These are phyloP conservation scores for Spialia ferax DNA, from an alignment of 2,888 invertebrate species.

Conservation along the genomic window DNA sequence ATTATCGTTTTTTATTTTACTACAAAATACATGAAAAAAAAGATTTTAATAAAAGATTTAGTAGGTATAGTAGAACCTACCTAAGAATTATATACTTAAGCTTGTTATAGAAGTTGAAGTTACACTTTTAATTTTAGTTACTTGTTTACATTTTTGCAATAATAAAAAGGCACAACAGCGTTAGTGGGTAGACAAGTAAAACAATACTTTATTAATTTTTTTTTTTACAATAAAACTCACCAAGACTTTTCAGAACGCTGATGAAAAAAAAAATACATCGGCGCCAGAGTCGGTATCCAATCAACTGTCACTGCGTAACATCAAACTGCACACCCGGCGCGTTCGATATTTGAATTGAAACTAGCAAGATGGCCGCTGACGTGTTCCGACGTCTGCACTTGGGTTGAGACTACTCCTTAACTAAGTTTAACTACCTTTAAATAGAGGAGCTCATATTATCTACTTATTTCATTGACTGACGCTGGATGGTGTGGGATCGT, in stretches of 20 bases:
- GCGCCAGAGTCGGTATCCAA: slow-evolving; percentile 59
- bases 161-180: background rate
- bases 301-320: slow-evolving; percentile 74
- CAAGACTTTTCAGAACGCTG: background rate
- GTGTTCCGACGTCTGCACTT: slow-evolving; percentile 74
- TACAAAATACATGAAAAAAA: too few species aligned
- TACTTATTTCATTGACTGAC: slow-evolving; percentile 86
- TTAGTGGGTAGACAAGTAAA: background rate
- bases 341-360: slow-evolving; percentile 67
- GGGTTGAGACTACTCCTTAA: slow-evolving; percentile 86
- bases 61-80: too few species aligned
- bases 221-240: slow-evolving; percentile 16
- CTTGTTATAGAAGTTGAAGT: too few species aligned
- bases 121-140: too few species aligned
- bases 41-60: too few species aligned
- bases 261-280: slow-evolving; percentile 26
- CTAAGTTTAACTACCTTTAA: slow-evolving; percentile 89
- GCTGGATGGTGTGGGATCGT: slow-evolving; percentile 69
- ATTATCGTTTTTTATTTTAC: too few species aligned
- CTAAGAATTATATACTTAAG: too few species aligned
- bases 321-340: slow-evolving; percentile 72
- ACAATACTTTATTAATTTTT: background rate
- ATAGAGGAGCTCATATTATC: slow-evolving; percentile 87
- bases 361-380: slow-evolving; percentile 66
- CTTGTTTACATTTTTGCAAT: too few species aligned